Evolutionary conservation across 2,113 vertebrate genomes (phyloP).

Genomic region (Brienomyrus brachyistius): DNA sequence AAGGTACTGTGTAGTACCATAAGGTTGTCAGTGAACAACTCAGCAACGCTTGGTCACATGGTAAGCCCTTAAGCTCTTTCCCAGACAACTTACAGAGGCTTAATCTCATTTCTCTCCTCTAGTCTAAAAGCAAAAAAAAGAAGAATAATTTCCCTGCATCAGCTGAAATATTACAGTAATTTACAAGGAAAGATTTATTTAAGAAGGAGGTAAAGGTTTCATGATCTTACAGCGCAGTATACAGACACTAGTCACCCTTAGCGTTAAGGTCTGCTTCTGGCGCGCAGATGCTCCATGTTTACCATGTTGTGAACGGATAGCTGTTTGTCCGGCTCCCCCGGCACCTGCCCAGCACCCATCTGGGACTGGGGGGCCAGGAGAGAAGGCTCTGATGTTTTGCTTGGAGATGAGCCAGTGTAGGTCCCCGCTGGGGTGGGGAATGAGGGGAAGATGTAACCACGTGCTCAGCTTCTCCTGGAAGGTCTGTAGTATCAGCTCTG

Average conservation of each 20-base stretch:
- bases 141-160: neutral
- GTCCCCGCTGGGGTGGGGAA: neutral
- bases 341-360: neutral
- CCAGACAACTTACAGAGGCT: neutral
- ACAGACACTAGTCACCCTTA: neutral
- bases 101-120: slow-evolving; percentile 2
- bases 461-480: neutral
- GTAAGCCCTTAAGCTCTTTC: slow-evolving; percentile 40
- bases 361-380: neutral
- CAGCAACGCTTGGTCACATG: slow-evolving; percentile 56
- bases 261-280: neutral
- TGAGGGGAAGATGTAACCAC: neutral
- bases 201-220: neutral
- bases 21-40: slow-evolving; percentile 40
- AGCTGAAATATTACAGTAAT: neutral
- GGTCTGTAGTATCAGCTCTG: neutral
- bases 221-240: neutral
- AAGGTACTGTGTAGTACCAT: slow-evolving; percentile 23
- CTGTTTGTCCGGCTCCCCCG: neutral
- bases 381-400: neutral
- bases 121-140: neutral
- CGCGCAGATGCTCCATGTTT: neutral
- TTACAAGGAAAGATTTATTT: neutral
- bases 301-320: neutral
- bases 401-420: neutral